phyloP scores from a whole-genome alignment of 37 sponge, comb jelly and placozoan genomes.

The Spongilla lacustris region DNA sequence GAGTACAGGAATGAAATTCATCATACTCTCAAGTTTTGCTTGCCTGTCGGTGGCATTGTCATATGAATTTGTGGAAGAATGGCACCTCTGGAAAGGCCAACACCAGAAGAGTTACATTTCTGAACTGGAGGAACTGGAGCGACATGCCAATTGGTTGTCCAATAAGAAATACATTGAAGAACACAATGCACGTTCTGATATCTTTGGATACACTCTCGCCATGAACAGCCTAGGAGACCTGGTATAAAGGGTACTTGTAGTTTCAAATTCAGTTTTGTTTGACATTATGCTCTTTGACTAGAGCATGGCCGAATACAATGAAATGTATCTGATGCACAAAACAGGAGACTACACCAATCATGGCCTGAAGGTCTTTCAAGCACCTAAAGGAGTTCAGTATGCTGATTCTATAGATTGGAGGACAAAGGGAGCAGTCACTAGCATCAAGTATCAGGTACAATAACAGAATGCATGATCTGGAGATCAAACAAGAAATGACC shows the following conservation, averaged over 20 bases:
- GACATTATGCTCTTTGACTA: background rate
- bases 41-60: no score
- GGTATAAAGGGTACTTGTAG: constrained; percentile 19
- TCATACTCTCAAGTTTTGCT: no score
- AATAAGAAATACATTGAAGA: constrained; percentile 74
- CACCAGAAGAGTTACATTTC: constrained; percentile 39
- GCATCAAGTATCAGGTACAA: constrained; percentile 65
- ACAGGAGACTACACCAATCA: no score
- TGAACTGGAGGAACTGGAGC: constrained; percentile 40
- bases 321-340: constrained; percentile 17
- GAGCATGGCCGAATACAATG: constrained; percentile 33
- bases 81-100: constrained; percentile 62
- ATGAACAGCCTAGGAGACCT: constrained; percentile 80
- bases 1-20: no score
- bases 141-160: constrained; percentile 55
- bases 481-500: background rate
- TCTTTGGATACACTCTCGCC: constrained; percentile 69
- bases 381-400: background rate
- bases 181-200: constrained; percentile 67
- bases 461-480: background rate
- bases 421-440: constrained; percentile 80
- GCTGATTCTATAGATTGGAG: constrained; percentile 83
- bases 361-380: background rate
- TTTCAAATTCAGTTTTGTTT: background rate
- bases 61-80: no score